These are phyloP conservation scores for Charina bottae DNA, from an alignment of 2,113 vertebrate genomes.

Conservation along the genomic window DNA sequence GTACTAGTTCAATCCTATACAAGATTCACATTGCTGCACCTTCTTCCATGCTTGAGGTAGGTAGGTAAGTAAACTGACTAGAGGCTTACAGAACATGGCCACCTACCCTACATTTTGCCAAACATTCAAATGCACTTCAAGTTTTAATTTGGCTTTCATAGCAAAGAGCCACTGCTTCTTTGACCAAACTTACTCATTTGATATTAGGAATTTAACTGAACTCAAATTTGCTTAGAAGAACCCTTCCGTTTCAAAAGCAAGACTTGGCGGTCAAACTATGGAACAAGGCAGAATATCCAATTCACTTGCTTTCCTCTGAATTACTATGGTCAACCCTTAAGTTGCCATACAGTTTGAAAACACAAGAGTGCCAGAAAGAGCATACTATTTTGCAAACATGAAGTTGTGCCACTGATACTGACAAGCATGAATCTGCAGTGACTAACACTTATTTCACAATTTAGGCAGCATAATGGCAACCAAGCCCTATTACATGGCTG, in stretches of 20 bases:
- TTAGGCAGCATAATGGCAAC: constrained; percentile 29
- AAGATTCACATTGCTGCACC: constrained; percentile 24
- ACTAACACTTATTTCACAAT: neutral
- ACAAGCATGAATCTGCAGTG: neutral
- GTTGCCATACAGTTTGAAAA: constrained; percentile 26
- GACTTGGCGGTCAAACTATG: neutral
- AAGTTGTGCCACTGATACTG: neutral
- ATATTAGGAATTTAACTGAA: constrained; percentile 40
- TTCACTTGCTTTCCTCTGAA: neutral
- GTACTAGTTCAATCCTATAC: constrained; percentile 46
- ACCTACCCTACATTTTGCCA: neutral
- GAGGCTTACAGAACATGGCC: neutral
- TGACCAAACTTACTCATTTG: constrained; percentile 33
- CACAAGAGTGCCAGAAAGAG: constrained; percentile 1
- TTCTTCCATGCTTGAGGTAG: constrained; percentile 9
- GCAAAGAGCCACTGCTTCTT: constrained; percentile 39
- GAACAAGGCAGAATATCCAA: neutral
- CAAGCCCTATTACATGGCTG: constrained; percentile 35
- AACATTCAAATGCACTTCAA: neutral
- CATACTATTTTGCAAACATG: neutral
- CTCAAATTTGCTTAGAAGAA: constrained; percentile 40
- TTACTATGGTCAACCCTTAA: neutral
- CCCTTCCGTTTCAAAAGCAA: neutral
- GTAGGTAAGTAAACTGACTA: neutral
- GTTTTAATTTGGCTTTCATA: constrained; percentile 4